Evolutionary conservation across 2,888 invertebrate species (phyloP).

Genomic region (Agrochola lychnidis): DNA sequence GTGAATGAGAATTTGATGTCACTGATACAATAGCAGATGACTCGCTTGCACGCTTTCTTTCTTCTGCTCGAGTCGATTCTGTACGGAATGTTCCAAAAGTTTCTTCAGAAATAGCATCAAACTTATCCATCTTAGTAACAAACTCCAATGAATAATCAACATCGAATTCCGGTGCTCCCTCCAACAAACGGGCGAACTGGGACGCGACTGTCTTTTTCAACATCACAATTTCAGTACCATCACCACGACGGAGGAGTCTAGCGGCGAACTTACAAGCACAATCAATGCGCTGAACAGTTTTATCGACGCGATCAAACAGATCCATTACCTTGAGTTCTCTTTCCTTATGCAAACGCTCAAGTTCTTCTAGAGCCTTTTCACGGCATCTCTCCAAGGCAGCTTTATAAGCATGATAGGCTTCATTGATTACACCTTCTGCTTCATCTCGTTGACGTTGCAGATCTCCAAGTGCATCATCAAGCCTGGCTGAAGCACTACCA

Average conservation of each 20-base stretch:
- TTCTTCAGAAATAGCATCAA: slow-evolving; percentile 93
- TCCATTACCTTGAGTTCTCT: slow-evolving; percentile 98
- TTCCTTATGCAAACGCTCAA: slow-evolving; percentile 95
- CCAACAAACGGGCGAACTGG: slow-evolving; percentile 94
- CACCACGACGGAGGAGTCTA: slow-evolving; percentile 95
- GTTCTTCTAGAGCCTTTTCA: slow-evolving; percentile 93
- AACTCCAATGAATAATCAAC: slow-evolving; percentile 95
- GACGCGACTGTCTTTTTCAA: slow-evolving; percentile 94
- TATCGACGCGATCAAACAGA: slow-evolving; percentile 95
- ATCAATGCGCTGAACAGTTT: slow-evolving; percentile 95
- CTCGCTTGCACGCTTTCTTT: slow-evolving; percentile 89
- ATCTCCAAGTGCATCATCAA: slow-evolving; percentile 95
- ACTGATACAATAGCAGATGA: slow-evolving; percentile 85
- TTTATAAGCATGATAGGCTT: slow-evolving; percentile 95
- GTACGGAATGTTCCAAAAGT: slow-evolving; percentile 94
- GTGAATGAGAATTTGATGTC: slow-evolving; percentile 86
- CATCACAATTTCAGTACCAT: slow-evolving; percentile 95
- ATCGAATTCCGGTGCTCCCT: slow-evolving; percentile 95
- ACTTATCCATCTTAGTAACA: slow-evolving; percentile 94
- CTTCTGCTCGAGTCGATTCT: slow-evolving; percentile 91
- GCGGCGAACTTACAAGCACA: slow-evolving; percentile 96
- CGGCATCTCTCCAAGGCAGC: slow-evolving; percentile 95
- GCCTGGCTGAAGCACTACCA: slow-evolving; percentile 93
- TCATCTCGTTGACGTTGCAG: slow-evolving; percentile 96
- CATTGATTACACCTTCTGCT: slow-evolving; percentile 95